phyloP scores from a whole-genome alignment of 2,888 invertebrate genomes.

The Cheilosia variabilis region DNA sequence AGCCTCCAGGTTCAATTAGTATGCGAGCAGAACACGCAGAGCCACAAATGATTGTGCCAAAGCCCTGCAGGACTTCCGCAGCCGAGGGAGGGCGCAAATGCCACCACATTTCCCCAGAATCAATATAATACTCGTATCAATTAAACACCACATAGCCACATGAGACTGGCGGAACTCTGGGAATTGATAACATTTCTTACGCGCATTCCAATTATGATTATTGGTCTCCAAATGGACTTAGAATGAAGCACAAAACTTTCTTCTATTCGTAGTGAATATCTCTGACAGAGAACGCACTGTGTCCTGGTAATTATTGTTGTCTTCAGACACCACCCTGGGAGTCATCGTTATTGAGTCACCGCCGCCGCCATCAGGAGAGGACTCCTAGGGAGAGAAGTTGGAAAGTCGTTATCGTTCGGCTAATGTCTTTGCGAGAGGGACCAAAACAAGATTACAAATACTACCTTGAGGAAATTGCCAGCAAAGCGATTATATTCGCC shows the following conservation, averaged over 20 bases:
- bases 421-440: slow-evolving; percentile 27
- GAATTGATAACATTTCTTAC: slow-evolving; percentile 17
- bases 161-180: not conserved
- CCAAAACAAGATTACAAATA: slow-evolving; percentile 10
- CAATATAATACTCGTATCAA: not conserved
- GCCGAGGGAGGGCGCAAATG: too few species aligned
- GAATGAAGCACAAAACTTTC: not conserved
- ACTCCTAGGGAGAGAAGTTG: not conserved
- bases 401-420: slow-evolving; percentile 35
- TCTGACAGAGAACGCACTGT: not conserved
- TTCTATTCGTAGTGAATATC: not conserved
- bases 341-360: slow-evolving; percentile 1
- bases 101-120: not conserved
- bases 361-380: not conserved
- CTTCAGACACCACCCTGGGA: not conserved
- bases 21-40: not conserved
- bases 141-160: not conserved
- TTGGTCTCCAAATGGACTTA: too few species aligned
- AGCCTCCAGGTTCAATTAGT: slow-evolving; percentile 7
- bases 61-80: not conserved
- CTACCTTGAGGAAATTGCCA: slow-evolving; percentile 30
- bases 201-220: not conserved
- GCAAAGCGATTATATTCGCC: slow-evolving; percentile 8
- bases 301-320: not conserved
- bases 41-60: not conserved